A percentile compares a stretch with the other conserved stretches of the same genome.
These are phyloP conservation scores for Ophion ventricosus DNA, from an alignment of 2,888 invertebrate species.

Conservation along the genomic window DNA sequence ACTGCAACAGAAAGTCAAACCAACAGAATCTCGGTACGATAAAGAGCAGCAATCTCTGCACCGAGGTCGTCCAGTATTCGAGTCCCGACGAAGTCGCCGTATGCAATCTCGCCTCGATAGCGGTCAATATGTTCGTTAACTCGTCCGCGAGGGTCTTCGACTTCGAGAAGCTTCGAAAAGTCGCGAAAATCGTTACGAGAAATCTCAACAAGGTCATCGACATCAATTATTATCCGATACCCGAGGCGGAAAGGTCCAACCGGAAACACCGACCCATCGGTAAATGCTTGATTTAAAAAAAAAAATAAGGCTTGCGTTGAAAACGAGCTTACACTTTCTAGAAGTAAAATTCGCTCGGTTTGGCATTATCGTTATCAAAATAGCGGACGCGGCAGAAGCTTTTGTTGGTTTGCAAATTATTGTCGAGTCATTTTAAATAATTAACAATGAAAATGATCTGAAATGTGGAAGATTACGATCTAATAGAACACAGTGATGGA, in stretches of 20 bases:
- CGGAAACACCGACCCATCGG: constrained; percentile 93
- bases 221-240: constrained; percentile 97
- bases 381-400: too few relatives aligned
- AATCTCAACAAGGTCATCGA: constrained; percentile 99
- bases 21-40: constrained; percentile 99
- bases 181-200: constrained; percentile 93
- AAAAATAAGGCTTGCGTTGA: too few relatives aligned
- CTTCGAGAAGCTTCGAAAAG: constrained; percentile 93
- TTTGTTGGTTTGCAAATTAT: too few relatives aligned
- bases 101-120: constrained; percentile 98
- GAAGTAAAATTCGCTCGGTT: too few relatives aligned
- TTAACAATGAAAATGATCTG: too few relatives aligned
- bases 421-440: too few relatives aligned
- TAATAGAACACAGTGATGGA: too few relatives aligned
- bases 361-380: too few relatives aligned
- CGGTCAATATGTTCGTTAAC: constrained; percentile 96
- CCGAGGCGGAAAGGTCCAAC: constrained; percentile 94
- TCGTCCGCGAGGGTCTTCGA: constrained; percentile 91
- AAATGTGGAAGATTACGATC: too few relatives aligned
- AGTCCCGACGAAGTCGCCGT: constrained; percentile 97
- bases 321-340: too few relatives aligned
- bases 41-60: constrained; percentile 98
- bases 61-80: constrained; percentile 98
- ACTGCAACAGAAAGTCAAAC: constrained; percentile 98
- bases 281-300: constrained; percentile 65